Evolutionary conservation across 2,888 invertebrate species (phyloP), one percentile per base, ranked within the genome.

Genomic region (Liposcelis brunnea): DNA sequence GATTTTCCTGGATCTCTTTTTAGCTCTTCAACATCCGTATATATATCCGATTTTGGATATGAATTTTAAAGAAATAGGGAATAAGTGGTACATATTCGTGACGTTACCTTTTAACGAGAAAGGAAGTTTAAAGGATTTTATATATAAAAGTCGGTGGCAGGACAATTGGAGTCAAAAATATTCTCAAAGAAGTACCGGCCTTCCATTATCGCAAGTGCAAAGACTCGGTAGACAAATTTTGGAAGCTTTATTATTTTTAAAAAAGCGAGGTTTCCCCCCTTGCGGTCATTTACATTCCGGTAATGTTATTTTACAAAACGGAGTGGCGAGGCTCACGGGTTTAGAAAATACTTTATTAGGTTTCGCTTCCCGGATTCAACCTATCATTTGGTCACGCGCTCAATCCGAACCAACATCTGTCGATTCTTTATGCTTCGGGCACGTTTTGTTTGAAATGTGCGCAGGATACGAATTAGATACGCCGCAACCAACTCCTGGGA

Each of bases 391-490:
- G 55, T 64, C 62, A 47, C 58, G 62, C 58, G 65, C 67, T 53
- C 70, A 64, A 46, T 60, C 64, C 40, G 66, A 59, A 58, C 61
- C 67, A 10, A 65, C 65, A 14, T 66, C 69, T 8, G 70, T 78
- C 47, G 80, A 80, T 59, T 72, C 74, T 12, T 67, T 80, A 50
- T 77, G 77, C 55, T 79, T 90, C 54, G 89, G 73, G 26, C 82
- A 84, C 61, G 74, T 91, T 56, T 67, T 93, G 47, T 90, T 83
- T 61, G 91, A 91, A 67, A 91, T 91, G 90, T 80, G 86, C 55
- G 79, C 85, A 14, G 91, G 86, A 33, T 76, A 80, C 52, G 84
- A 87, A 57, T 65, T 89, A 51, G 75, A 79, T 53, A 69, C 79
- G 34, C 75, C 85, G 44, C 73, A 74, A 57, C 82, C 83, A 43